Conservation (phyloP, 2,797 vertebrate genomes). For the Sarcoramphus papa region DNA sequence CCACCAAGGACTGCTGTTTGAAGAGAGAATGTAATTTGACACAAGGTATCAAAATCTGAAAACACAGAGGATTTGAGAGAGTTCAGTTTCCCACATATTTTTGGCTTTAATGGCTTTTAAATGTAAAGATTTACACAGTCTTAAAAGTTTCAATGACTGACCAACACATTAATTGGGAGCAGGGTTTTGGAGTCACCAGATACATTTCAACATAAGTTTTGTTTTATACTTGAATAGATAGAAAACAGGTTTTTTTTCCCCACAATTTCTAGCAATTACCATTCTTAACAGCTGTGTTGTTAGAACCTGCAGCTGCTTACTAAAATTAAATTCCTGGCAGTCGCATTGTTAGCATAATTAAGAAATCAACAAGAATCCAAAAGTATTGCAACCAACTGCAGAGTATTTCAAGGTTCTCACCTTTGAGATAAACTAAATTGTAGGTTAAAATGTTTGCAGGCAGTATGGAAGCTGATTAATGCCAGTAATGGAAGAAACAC, state of each 20-base stretch:
- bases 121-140: not conserved
- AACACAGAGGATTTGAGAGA: not conserved
- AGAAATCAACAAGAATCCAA: not conserved
- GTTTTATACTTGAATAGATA: not conserved
- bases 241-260: not conserved
- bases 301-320: not conserved
- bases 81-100: not conserved
- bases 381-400: not conserved
- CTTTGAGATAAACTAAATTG: not conserved
- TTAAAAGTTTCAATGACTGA: not conserved
- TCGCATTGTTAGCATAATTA: not conserved
- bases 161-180: not conserved
- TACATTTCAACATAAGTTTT: not conserved
- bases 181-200: not conserved
- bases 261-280: not conserved
- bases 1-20: not conserved
- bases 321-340: not conserved
- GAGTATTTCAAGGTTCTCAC: not conserved
- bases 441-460: not conserved
- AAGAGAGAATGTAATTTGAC: not conserved
- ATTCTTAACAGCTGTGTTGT: not conserved
- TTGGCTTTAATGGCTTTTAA: not conserved
- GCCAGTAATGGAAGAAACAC: not conserved
- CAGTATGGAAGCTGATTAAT: not conserved
- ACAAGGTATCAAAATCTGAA: not conserved